Evolutionary conservation across 2,888 invertebrate genomes (phyloP).

Genomic region (Volucella inflata): DNA sequence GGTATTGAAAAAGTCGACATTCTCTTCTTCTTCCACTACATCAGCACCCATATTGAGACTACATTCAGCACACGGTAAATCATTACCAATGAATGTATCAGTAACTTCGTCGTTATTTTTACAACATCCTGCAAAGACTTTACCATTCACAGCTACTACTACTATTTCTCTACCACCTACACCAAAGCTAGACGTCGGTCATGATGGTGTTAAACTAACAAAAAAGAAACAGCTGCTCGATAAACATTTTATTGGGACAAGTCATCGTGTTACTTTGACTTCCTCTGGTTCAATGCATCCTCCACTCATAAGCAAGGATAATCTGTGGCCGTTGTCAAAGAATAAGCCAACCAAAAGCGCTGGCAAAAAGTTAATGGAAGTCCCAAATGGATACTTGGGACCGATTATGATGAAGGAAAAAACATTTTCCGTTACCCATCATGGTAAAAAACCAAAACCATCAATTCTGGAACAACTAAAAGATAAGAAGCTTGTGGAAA

Average conservation of each 20-base stretch:
- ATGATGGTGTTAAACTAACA: constrained; percentile 82
- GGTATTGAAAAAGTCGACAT: constrained; percentile 59
- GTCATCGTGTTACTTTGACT: constrained; percentile 33
- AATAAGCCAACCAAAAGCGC: constrained; percentile 46
- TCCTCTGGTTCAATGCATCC: constrained; percentile 58
- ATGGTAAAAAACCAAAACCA: constrained; percentile 74
- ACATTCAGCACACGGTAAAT: constrained; percentile 44
- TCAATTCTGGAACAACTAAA: constrained; percentile 79
- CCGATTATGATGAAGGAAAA: constrained; percentile 82
- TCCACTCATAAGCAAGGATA: constrained; percentile 45
- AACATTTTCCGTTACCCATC: constrained; percentile 79
- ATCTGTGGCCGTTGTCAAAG: constrained; percentile 59
- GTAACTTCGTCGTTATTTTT: constrained; percentile 32
- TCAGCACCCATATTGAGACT: constrained; percentile 2
- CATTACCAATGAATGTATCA: constrained; percentile 68
- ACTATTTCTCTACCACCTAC: constrained; percentile 3
- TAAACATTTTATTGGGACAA: constrained; percentile 78
- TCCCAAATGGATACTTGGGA: constrained; percentile 81
- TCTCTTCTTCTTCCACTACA: constrained; percentile 13
- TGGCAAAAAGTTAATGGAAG: constrained; percentile 76
- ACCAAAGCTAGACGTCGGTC: constrained; percentile 78
- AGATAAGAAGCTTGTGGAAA: constrained; percentile 80
- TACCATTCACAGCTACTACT: neutral
- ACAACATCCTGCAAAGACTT: constrained; percentile 22
- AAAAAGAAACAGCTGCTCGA: constrained; percentile 82